Conservation (phyloP, 1,140 invertebrate genomes). For the Panagrolaimus sp. region DNA sequence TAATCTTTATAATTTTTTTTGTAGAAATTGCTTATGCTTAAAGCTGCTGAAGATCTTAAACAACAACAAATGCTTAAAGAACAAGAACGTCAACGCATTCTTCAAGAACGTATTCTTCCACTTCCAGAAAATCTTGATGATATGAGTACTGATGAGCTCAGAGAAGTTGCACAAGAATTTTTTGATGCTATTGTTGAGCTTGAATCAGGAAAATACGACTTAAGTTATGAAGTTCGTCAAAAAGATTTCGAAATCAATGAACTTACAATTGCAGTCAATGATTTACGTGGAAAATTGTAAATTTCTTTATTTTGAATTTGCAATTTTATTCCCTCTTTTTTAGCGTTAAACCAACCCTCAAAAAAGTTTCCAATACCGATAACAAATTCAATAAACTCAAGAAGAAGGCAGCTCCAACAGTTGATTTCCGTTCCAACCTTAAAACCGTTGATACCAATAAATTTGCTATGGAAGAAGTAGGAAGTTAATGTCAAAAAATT, state of each 20-base stretch:
- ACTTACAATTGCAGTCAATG: constrained; percentile 97
- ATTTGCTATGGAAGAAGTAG: constrained; percentile 86
- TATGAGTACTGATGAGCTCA: constrained; percentile 76
- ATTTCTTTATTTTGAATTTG: constrained; percentile 65
- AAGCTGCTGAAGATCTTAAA: constrained; percentile 97
- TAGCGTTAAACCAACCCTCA: constrained; percentile 88
- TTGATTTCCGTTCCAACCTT: constrained; percentile 97
- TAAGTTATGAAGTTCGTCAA: constrained; percentile 85
- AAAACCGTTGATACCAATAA: constrained; percentile 98
- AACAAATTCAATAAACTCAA: constrained; percentile 83
- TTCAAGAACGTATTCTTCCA: constrained; percentile 73
- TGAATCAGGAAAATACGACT: constrained; percentile 94
- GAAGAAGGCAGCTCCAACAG: constrained; percentile 82
- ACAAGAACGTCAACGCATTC: constrained; percentile 89
- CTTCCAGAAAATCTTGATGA: constrained; percentile 35
- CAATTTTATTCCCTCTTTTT: constrained; percentile 24
- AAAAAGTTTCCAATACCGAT: constrained; percentile 99
- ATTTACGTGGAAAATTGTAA: constrained; percentile 92
- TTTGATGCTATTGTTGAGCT: constrained; percentile 79
- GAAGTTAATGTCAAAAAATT: too few species aligned
- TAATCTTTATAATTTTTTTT: constrained; percentile 29
- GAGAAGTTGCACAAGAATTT: constrained; percentile 86
- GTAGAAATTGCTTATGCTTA: constrained; percentile 90
- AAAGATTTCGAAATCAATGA: constrained; percentile 96
- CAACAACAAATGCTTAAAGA: constrained; percentile 97